Conservation (phyloP, 2,797 vertebrate species). For the Luscinia luscinia region DNA sequence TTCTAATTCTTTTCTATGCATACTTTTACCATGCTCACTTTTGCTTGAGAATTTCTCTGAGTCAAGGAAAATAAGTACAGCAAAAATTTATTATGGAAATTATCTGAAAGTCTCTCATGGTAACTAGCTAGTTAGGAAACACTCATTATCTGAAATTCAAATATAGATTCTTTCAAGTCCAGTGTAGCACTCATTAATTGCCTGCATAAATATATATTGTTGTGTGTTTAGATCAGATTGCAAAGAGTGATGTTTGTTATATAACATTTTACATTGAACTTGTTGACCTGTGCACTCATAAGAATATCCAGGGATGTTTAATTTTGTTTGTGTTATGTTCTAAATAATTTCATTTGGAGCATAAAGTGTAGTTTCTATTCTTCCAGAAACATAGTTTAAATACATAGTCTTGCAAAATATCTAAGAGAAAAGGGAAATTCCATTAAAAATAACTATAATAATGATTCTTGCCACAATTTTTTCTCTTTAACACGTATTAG, state of each 20-base stretch:
- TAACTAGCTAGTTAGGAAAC: background rate
- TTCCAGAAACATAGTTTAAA: background rate
- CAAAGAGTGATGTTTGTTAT: background rate
- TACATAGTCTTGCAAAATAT: background rate
- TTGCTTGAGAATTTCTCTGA: background rate
- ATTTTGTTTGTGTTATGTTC: background rate
- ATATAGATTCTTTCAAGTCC: background rate
- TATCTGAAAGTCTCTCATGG: background rate
- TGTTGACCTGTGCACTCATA: background rate
- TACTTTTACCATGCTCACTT: background rate
- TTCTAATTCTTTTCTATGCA: background rate
- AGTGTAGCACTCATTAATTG: background rate
- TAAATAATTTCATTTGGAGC: background rate
- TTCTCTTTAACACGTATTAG: background rate
- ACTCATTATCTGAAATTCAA: background rate
- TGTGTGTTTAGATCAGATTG: background rate
- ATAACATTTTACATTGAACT: background rate
- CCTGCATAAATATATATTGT: background rate
- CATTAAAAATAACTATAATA: background rate
- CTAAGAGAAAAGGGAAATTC: background rate
- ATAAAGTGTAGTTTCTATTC: background rate
- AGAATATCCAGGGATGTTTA: background rate
- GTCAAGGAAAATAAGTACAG: background rate
- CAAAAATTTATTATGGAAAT: background rate
- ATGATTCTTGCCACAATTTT: accelerated